These are phyloP conservation scores for Tadarida brasiliensis DNA, from an alignment of 2,797 vertebrate species.

Conservation along the genomic window DNA sequence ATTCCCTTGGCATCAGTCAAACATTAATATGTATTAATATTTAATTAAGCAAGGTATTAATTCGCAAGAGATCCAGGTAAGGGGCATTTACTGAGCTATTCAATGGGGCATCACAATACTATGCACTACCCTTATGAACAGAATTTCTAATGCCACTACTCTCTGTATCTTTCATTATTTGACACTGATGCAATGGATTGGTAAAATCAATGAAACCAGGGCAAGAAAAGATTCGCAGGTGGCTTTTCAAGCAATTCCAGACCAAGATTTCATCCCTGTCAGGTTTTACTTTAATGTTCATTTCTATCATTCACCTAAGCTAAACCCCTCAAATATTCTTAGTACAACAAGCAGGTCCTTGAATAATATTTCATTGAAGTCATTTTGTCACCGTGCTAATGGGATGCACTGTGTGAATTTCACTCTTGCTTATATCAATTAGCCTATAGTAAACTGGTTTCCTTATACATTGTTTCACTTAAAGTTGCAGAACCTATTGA, in stretches of 20 bases:
- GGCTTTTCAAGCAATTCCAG: slow-evolving; percentile 46
- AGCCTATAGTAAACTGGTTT: background rate
- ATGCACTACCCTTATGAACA: background rate
- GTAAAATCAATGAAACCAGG: slow-evolving; percentile 31
- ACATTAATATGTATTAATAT: background rate
- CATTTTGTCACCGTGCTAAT: background rate
- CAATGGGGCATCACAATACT: background rate
- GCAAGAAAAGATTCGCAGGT: background rate
- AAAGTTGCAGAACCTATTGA: background rate
- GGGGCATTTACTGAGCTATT: background rate
- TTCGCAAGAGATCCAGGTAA: background rate
- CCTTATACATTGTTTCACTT: background rate
- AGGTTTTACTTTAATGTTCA: slow-evolving; percentile 11
- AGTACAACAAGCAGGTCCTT: background rate
- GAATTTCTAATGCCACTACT: background rate
- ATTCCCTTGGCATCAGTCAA: background rate
- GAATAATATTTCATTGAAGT: background rate
- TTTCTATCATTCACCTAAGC: slow-evolving; percentile 13
- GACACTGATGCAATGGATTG: background rate
- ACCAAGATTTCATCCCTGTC: background rate
- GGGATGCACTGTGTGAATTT: background rate
- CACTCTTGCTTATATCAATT: background rate
- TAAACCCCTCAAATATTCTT: slow-evolving; percentile 14
- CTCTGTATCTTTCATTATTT: background rate
- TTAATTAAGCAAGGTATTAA: slow-evolving; percentile 7